Evolutionary conservation across 2,113 vertebrate genomes (phyloP), one percentile per base, ranked within the genome.

Genomic region (Barnardius zonarius): DNA sequence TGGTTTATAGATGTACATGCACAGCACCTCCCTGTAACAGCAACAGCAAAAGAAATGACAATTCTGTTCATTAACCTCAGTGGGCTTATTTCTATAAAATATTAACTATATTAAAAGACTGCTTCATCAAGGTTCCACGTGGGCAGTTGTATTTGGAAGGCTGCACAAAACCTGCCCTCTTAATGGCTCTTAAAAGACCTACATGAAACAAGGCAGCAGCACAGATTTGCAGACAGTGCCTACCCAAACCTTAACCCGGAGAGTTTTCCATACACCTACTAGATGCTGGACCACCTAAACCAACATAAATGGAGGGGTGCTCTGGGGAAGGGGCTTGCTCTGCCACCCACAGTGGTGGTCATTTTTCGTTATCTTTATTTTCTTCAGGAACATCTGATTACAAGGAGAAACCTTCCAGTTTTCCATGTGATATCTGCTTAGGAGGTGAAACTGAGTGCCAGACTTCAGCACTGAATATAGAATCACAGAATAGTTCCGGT

Each of bases 1-100:
- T 0, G 0, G 18, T 30, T 80, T 25, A 14, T 9, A 18, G 75
- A 5, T 33, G 27, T 35, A 59, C 1, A 0, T 4, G 5, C 14
- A 13, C 5, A 28, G 37, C 69, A 28, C 17, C 86, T 69, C 43
- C 75, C 51, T 18, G n/a, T 6, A 44, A 11, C 76, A 76, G 69
- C n/a, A 44, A 25, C 0, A 17, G 31, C 61, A 44, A 76, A 76
- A n/a, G 69, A 67, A 39, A 11, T 3, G 18, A 6, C 25, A 11
- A 37, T 7, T 31, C 30, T 52, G 23, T 9, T 37, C 13, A 10
- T 48, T 20, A 54, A 33, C 57, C 55, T n/a, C 39, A n/a, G 22
- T 10, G 31, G 73, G n/a, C 48, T 30, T 37, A n/a, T 43, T 72
- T 30, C 46, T 17, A 48, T 49, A 13, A 55, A 49, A 49, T 17